Base-by-base conservation (phyloP, 2,113 vertebrate species). In the Hemiprocne comata region DNA sequence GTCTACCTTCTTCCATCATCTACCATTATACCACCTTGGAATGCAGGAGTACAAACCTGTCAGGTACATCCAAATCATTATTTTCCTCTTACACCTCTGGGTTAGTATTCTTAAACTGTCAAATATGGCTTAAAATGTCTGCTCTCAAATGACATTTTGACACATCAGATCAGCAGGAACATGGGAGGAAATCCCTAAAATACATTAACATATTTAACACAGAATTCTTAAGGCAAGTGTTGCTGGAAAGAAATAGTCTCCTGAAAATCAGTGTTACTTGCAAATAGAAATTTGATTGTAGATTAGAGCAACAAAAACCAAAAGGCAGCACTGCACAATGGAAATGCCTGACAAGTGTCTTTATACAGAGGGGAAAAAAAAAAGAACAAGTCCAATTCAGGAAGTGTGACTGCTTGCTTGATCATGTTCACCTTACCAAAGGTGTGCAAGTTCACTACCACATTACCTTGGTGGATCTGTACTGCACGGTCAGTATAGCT, bases 401-500 rank as follows among this genome's bases (percentile, higher is more conserved):
- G 60, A 54, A 95, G 70, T 1, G 36, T 53, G 57, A 91, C 91
- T 82, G 87, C 81, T 80, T 64, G 58, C 40, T 82, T 85, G 84
- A 34, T 85, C 50, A 71, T 46, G 83, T 96, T 96, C 94, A 93
- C 79, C 89, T 97, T 92, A 96, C 75, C 95, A 94, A 92, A 84
- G 1, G 44, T 54, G 53, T 15, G 74, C 78, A 62, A 33, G 55
- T 58, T 95, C 78, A 34, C 76, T 88, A 65, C 57, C 72, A 76
- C 74, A 46, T 67, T n/a, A 46, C 51, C 94, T 62, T 50, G 31
- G 67, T 51, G 76, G 90, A 91, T 86, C 92, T 83, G 78, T 40
- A 65, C 85, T 71, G 65, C 87, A 62, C 51, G 66, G 70, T 98
- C 97, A 98, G 88, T 98, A 98, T 13, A 98, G 91, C 16, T 98